phyloP scores from a whole-genome alignment of 2,113 vertebrate genomes.

The Tenebrosternarchus preto region DNA sequence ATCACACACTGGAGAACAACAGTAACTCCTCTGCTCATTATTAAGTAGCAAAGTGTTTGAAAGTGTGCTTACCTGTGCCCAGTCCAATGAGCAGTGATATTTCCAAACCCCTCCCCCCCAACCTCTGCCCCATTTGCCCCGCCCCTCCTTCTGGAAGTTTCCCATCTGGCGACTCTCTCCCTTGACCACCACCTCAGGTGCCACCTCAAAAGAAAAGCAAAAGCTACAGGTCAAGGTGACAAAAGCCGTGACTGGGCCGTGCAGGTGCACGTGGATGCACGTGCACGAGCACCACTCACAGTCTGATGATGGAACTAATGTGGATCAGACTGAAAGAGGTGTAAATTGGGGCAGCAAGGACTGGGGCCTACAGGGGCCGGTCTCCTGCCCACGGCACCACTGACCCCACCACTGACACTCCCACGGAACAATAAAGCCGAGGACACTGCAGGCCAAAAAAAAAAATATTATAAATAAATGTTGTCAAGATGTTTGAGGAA shows the following conservation, averaged over 20 bases:
- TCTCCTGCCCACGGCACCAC: slow-evolving; percentile 25
- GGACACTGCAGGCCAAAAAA: not conserved
- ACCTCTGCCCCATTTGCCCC: too few species aligned
- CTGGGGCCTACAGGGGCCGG: not conserved
- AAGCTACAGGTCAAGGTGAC: not conserved
- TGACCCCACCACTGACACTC: slow-evolving; percentile 36
- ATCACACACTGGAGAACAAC: too few species aligned
- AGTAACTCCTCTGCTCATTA: too few species aligned
- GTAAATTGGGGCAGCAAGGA: not conserved
- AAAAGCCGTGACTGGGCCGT: too few species aligned
- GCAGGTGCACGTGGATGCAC: not conserved
- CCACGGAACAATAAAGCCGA: slow-evolving; percentile 49
- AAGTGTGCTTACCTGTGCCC: too few species aligned
- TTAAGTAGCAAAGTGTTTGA: too few species aligned
- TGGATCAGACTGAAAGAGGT: not conserved
- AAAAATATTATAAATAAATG: slow-evolving; percentile 53
- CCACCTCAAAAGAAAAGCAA: not conserved
- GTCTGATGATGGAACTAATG: not conserved
- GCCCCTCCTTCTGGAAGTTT: too few species aligned
- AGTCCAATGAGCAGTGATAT: too few species aligned
- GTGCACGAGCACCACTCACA: not conserved
- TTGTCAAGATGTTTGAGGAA: slow-evolving; percentile 47
- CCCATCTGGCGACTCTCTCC: too few species aligned
- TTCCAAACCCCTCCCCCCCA: too few species aligned
- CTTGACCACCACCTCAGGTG: too few species aligned